These are phyloP conservation scores for Myrmophylax atrothorax DNA, from an alignment of 2,113 vertebrate species.

Conservation along the genomic window DNA sequence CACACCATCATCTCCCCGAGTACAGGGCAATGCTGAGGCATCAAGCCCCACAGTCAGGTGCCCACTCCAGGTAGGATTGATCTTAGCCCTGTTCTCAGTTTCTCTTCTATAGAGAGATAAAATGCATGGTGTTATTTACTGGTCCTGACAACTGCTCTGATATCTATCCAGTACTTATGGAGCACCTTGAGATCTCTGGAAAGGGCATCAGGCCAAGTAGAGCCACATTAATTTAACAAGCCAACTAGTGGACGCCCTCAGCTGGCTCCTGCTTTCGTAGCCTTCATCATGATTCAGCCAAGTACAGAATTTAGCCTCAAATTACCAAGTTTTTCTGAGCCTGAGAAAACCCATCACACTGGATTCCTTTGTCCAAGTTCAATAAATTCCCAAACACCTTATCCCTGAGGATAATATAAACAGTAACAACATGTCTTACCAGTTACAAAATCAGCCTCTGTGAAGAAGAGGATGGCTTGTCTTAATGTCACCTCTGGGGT, in stretches of 20 bases:
- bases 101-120: neutral
- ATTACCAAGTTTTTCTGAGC: neutral
- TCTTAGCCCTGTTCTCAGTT: neutral
- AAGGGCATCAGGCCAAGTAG: neutral
- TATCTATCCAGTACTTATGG: neutral
- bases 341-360: neutral
- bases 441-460: constrained; percentile 61
- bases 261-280: neutral
- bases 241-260: neutral
- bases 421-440: constrained; percentile 14
- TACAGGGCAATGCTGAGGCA: neutral
- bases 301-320: neutral
- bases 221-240: neutral
- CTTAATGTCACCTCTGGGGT: constrained; percentile 75
- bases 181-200: neutral
- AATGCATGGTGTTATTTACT: neutral
- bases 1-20: neutral
- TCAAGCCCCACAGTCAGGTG: neutral
- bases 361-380: neutral
- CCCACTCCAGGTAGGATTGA: neutral
- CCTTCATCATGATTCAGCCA: neutral
- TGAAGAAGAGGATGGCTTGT: constrained; percentile 76
- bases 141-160: neutral
- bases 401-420: neutral
- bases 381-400: neutral